phyloP scores from a whole-genome alignment of 2,888 invertebrate species.

The Protodeltote pygarga region DNA sequence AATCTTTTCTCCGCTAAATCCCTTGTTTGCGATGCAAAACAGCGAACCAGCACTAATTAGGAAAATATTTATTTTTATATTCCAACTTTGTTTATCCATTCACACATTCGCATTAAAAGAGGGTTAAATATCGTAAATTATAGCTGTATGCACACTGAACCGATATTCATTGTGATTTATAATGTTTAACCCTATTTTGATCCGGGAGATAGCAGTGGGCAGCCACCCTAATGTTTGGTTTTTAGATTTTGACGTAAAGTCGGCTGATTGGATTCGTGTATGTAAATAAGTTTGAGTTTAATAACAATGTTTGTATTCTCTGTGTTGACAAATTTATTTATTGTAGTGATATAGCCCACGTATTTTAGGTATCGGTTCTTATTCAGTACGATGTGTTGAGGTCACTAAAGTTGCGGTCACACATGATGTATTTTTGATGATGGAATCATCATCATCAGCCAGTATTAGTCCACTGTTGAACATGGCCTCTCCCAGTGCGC shows the following conservation, averaged over 20 bases:
- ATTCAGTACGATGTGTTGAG: no score
- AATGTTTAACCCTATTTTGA: conserved; percentile 59
- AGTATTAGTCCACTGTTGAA: no score
- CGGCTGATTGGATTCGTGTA: conserved; percentile 19
- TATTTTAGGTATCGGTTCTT: no score
- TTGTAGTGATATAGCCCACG: no score
- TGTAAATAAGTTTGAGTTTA: not conserved
- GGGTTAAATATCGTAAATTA: conserved; percentile 81
- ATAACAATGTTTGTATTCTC: not conserved
- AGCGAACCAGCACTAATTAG: conserved; percentile 27
- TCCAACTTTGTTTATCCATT: conserved; percentile 44
- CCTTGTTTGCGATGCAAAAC: conserved; percentile 10
- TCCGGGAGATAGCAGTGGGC: conserved; percentile 47
- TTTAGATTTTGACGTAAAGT: conserved; percentile 39
- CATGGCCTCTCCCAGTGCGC: no score
- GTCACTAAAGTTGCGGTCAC: no score
- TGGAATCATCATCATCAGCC: no score
- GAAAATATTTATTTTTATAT: conserved; percentile 38
- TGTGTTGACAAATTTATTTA: no score
- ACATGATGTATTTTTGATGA: no score
- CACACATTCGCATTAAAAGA: conserved; percentile 49
- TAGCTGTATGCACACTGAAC: conserved; percentile 60
- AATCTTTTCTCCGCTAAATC: conserved; percentile 15
- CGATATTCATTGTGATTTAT: conserved; percentile 76
- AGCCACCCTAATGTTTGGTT: conserved; percentile 42